Base-by-base conservation (phyloP, 2,113 vertebrate genomes). In the Glaucidium brasilianum region DNA sequence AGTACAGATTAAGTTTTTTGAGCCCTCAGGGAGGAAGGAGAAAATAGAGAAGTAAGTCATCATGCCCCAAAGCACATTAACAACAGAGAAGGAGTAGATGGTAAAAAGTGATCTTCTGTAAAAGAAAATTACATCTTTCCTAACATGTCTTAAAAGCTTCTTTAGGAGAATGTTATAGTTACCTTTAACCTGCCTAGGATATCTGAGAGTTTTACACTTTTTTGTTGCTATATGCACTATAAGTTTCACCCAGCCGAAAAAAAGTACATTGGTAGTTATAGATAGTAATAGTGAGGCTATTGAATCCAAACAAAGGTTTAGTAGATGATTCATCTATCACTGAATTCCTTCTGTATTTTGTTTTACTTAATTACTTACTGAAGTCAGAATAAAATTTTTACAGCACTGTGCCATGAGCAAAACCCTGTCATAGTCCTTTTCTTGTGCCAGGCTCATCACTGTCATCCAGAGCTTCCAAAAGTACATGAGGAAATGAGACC, bases 41-140 rank as follows among this genome's bases (percentile, higher is more conserved):
- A 3, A 74, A 69, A 66, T 78, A 49, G 10, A 41, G 9, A 63
- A 37, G 69, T 8, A 74, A 83, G 20, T 93, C 29, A 15, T 60
- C 39, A 43, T 37, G 25, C 9, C 19, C 27, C 17, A 72, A 71
- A 58, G 9, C 5, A 35, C 9, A 35, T 58, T 41, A 66, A 49
- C 2, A 58, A 32, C 18, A 41, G 15, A 69, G 0, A 0, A 90
- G 10, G 13, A 37, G 6, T 17, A 85, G 30, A 80, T 39, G 7
- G 15, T 43, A 50, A 73, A 76, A 85, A 62, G 15, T 18, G 5
- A 76, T 62, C 6, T 43, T 56, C 26, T 63, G 12, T 34, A 21
- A 77, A 62, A 62, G 11, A 74, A 49, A 16, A 2, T 9, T 68
- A 41, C 0, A 45, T 2, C 21, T 45, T 91, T 84, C 25, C 27